These are phyloP conservation scores for Panulirus ornatus DNA, from an alignment of 1,140 invertebrate species.

Conservation along the genomic window DNA sequence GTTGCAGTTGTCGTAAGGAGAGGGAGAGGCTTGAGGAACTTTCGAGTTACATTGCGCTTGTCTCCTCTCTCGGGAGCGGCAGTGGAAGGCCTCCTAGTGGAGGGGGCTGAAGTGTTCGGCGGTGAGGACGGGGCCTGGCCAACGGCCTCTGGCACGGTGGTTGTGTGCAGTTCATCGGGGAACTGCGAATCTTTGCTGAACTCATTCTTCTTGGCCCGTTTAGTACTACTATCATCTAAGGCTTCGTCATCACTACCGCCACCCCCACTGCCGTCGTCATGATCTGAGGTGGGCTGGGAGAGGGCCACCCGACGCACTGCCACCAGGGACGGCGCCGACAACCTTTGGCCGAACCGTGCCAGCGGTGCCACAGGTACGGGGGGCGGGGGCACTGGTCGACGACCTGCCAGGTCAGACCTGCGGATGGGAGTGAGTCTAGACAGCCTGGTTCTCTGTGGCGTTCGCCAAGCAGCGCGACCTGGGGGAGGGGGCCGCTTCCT, in stretches of 20 bases:
- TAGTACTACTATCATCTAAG: not conserved
- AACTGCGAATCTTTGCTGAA: slow-evolving; percentile 63
- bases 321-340: not conserved
- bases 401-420: slow-evolving; percentile 21
- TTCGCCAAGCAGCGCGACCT: not conserved
- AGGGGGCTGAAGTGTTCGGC: not conserved
- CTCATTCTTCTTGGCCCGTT: slow-evolving; percentile 65
- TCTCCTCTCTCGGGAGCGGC: not conserved
- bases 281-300: not conserved
- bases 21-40: not conserved
- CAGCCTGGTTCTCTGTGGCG: slow-evolving; percentile 26
- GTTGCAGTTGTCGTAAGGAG: no score
- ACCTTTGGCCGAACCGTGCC: not conserved
- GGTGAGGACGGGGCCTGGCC: not conserved
- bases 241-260: not conserved
- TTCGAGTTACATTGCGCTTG: not conserved
- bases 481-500: not conserved
- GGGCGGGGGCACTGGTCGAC: not conserved
- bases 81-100: not conserved
- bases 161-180: slow-evolving; percentile 38
- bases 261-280: not conserved
- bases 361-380: not conserved
- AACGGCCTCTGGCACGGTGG: not conserved
- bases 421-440: slow-evolving; percentile 17
- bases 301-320: not conserved